Evolutionary conservation across 2,113 vertebrate species (phyloP).

Genomic region (Brachirus orientalis): DNA sequence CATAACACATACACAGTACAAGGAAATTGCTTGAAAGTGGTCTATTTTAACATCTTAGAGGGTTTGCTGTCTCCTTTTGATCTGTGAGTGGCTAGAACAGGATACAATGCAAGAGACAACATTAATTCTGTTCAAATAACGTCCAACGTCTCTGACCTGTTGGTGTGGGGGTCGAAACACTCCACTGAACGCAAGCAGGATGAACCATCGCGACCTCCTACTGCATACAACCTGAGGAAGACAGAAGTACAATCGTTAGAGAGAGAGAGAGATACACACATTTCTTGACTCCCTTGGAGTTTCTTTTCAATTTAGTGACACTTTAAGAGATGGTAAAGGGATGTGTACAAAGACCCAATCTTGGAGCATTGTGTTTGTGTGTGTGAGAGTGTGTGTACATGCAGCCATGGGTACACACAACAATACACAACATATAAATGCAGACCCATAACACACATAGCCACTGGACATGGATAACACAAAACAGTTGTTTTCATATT

Average conservation of each 20-base stretch:
- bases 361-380: no score
- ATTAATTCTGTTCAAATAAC: conserved; percentile 43
- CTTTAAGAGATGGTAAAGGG: no score
- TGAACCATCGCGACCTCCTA: conserved; percentile 97
- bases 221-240: conserved; percentile 91
- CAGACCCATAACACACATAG: conserved; percentile 16
- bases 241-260: conserved; percentile 25
- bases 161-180: conserved; percentile 98
- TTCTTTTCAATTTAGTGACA: conserved; percentile 52
- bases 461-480: conserved; percentile 43
- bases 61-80: conserved; percentile 46
- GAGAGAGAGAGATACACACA: conserved; percentile 28
- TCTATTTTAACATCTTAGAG: conserved; percentile 26
- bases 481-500: conserved; percentile 63
- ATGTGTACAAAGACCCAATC: neutral
- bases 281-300: no score
- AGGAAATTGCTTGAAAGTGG: conserved; percentile 14
- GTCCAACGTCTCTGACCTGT: conserved; percentile 80
- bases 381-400: neutral
- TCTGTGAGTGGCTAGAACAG: conserved; percentile 47
- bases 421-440: conserved; percentile 27
- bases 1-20: conserved; percentile 34
- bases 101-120: conserved; percentile 31
- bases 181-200: conserved; percentile 98
- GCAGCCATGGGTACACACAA: conserved; percentile 45